Conservation (phyloP, 2,113 vertebrate species). For the Leptocoma aspasia region DNA sequence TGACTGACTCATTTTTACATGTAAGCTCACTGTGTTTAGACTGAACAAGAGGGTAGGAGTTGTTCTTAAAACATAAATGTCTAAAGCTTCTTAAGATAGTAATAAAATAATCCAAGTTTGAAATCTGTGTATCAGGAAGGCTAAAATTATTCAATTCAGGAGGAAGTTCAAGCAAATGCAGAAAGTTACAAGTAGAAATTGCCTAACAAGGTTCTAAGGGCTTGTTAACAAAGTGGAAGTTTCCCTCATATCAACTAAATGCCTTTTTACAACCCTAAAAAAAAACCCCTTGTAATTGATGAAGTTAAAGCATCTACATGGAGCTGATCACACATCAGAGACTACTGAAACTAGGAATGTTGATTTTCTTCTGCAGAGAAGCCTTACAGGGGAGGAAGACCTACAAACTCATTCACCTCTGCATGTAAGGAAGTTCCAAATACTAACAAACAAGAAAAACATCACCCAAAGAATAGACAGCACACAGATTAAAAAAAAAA, state of each 20-base stretch:
- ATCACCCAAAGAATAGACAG: background rate
- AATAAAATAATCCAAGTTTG: background rate
- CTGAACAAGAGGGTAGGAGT: background rate
- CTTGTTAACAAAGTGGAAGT: background rate
- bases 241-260: background rate
- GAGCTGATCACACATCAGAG: background rate
- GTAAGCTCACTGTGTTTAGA: background rate
- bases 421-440: background rate
- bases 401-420: background rate
- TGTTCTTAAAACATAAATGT: background rate
- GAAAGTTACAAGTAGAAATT: background rate
- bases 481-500: background rate
- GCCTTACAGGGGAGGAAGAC: background rate
- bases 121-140: background rate
- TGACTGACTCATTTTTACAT: slow-evolving; percentile 28
- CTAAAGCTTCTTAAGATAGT: background rate
- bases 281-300: background rate
- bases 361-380: background rate
- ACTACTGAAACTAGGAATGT: background rate
- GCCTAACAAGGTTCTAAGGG: background rate
- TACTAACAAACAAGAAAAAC: background rate
- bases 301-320: background rate
- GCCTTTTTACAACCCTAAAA: background rate
- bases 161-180: background rate
- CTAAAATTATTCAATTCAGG: background rate